phyloP scores from a whole-genome alignment of 1,140 invertebrate species.

The Homalodisca vitripennis region DNA sequence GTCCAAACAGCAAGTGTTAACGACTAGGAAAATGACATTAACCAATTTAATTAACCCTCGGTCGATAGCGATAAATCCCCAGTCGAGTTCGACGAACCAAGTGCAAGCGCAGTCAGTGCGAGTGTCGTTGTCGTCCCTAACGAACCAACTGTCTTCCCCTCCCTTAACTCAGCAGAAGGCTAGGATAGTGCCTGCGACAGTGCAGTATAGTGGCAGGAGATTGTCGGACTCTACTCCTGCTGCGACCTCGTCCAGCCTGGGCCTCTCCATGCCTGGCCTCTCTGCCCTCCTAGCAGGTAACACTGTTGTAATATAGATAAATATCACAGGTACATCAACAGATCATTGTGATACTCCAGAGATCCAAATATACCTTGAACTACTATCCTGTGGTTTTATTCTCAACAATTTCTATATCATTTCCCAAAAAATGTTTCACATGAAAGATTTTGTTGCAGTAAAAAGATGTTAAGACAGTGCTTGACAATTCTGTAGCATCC shows the following conservation, averaged over 20 bases:
- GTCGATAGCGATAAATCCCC: conserved; percentile 41
- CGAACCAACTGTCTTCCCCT: conserved; percentile 33
- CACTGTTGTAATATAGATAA: conserved; percentile 26
- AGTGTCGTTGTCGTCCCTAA: conserved; percentile 28
- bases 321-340: no score
- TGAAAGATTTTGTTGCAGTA: no score
- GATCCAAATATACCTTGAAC: no score
- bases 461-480: no score
- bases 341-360: no score
- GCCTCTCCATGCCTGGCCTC: conserved; percentile 54
- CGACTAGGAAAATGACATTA: conserved; percentile 37
- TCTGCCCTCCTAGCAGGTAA: conserved; percentile 54
- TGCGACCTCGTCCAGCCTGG: conserved; percentile 47
- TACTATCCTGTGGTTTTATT: no score
- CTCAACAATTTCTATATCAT: no score
- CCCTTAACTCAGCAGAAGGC: no score
- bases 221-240: no score
- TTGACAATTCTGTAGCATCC: no score
- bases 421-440: no score
- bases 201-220: conserved; percentile 12
- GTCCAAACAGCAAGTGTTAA: conserved; percentile 11
- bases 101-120: conserved; percentile 45
- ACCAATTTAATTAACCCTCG: conserved; percentile 34
- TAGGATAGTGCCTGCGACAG: no score
- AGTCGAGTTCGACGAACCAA: conserved; percentile 34